phyloP scores from a whole-genome alignment of 2,888 invertebrate genomes.

The Pogonocherus hispidulus region DNA sequence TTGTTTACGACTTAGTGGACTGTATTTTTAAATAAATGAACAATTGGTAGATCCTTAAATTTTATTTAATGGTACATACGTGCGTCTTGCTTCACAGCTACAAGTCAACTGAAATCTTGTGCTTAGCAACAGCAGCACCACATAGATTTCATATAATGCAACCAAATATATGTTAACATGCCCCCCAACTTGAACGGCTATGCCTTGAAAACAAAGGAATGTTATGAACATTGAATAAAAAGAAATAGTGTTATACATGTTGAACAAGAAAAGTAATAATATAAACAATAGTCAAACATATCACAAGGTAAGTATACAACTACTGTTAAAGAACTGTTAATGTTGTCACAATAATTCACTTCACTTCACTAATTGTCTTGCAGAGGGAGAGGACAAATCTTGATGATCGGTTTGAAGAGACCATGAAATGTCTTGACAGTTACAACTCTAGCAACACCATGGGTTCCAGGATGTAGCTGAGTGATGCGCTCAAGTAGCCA shows the following conservation, averaged over 20 bases:
- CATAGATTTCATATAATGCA: neutral
- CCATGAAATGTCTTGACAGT: no score
- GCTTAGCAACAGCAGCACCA: neutral
- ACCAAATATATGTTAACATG: neutral
- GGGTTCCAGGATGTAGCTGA: constrained; percentile 22
- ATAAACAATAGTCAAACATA: neutral
- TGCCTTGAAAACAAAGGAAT: neutral
- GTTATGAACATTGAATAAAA: no score
- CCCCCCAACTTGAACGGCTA: neutral
- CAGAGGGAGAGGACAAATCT: constrained; percentile 25
- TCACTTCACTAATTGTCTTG: neutral
- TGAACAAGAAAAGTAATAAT: neutral
- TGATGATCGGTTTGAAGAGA: constrained; percentile 12
- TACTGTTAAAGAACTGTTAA: neutral
- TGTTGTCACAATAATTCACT: neutral
- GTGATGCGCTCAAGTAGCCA: constrained; percentile 21
- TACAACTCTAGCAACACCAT: constrained; percentile 17
- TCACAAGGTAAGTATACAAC: neutral
- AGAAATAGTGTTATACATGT: no score
- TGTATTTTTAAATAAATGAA: neutral
- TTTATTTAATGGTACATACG: constrained; percentile 20
- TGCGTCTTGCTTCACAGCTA: neutral
- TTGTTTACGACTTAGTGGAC: neutral
- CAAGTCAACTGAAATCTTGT: neutral
- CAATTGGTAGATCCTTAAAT: no score